Evolutionary conservation across 2,888 invertebrate genomes (phyloP).

Genomic region (Nemotelus pantherinus): DNA sequence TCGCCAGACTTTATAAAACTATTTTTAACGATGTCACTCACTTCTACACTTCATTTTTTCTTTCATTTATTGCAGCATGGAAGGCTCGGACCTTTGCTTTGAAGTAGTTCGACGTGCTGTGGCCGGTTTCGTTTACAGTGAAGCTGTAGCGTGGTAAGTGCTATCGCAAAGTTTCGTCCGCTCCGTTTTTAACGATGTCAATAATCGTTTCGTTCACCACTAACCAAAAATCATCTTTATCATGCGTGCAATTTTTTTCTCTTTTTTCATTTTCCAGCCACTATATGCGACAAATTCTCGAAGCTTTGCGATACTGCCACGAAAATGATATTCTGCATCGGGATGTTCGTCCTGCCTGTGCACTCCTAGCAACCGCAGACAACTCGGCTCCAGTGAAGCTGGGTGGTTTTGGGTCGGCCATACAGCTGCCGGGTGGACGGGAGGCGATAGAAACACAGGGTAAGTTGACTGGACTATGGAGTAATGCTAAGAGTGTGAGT

Average conservation of each 20-base stretch:
- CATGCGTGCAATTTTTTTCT: neutral
- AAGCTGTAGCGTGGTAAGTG: constrained; percentile 95
- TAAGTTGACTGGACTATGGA: constrained; percentile 56
- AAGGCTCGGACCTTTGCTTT: constrained; percentile 97
- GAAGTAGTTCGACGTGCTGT: constrained; percentile 96
- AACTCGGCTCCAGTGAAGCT: constrained; percentile 98
- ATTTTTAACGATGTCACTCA: no score
- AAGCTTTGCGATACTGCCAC: constrained; percentile 97
- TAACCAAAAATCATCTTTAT: no score
- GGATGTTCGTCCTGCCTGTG: constrained; percentile 97
- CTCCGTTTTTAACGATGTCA: constrained; percentile 23
- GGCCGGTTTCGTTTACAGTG: constrained; percentile 98
- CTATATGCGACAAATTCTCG: constrained; percentile 98
- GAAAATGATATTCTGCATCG: constrained; percentile 98
- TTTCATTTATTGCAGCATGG: constrained; percentile 80
- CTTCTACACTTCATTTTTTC: no score
- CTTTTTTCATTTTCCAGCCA: constrained; percentile 72
- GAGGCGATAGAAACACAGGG: constrained; percentile 71
- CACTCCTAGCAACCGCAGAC: constrained; percentile 93
- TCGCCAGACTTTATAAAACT: no score
- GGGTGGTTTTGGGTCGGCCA: constrained; percentile 96
- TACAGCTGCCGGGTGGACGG: constrained; percentile 86
- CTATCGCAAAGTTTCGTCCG: neutral
- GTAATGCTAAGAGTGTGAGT: neutral
- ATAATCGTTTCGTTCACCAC: neutral